Base-by-base conservation (phyloP, 2,113 vertebrate genomes). In the Nesogale talazaci region DNA sequence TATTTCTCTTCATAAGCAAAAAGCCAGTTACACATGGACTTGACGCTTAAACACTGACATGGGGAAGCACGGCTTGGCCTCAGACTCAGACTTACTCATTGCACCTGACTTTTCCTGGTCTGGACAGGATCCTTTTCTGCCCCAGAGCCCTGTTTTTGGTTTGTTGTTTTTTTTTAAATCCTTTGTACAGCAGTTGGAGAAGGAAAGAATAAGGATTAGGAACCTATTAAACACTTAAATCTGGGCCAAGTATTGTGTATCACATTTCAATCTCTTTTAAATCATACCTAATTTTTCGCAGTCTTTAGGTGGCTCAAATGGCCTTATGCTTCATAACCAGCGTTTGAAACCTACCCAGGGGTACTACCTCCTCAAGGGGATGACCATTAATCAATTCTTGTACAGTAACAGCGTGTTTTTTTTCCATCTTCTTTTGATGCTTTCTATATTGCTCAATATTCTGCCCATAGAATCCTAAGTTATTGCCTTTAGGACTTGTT, bases 121-220 rank as follows among this genome's bases (percentile, higher is more conserved):
- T 70, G 31, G 15, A 79, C 9, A n/a, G 79, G 74, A 77, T 69
- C n/a, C 31, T 82, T 23, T 93, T 89, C 69, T 72, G 56, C 67
- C 23, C 59, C n/a, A 92, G 74, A 81, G 46, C 46, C 11, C 38
- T 67, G 12, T 77, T 92, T 95, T 46, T 59, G n/a, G n/a, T n/a
- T n/a, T n/a, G n/a, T n/a, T n/a, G n/a, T n/a, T 15, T 29, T 65
- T 85, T 80, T 90, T 59, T 85, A 40, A 80, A 56, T 65, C 23
- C 29, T 78, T 57, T 86, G n/a, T 11, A 56, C 77, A 31, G 38
- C 56, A 90, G 85, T 70, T 90, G 29, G 77, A 92, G 84, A 90
- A 89, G 42, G 69, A 93, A 90, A 83, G 27, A 19, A 19, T n/a
- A 22, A 82, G 59, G 6, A 23, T 19, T 23, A 61, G n/a, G 14